Base-by-base conservation (phyloP, 2,888 invertebrate species). In the Seladonia tumulorum region DNA sequence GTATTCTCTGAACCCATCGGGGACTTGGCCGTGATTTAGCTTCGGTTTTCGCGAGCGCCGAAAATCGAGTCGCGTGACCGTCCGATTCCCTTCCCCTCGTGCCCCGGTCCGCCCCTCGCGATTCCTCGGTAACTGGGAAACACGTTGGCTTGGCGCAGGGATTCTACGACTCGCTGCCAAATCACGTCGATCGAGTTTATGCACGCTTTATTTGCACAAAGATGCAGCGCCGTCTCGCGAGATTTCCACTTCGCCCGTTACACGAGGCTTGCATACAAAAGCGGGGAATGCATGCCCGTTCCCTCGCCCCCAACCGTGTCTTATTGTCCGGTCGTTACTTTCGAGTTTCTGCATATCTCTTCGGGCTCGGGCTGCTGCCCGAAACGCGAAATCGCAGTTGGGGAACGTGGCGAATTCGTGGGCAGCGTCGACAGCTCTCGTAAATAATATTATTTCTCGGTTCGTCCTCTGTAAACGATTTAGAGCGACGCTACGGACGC, bases 121-220 rank as follows among this genome's bases (percentile, higher is more conserved):
- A 14, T 5, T 18, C 29, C 8, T 1, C 29, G 7, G 29, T 29
- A 29, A 16, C 63, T 16, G 16, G 25, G 71, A 45, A 71, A 45
- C 71, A 25, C 45, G 45, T 25, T 25, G 45, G 25, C n/a, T 71
- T 45, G 45, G 25, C 71, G 45, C 71, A 8, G 25, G 5, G 25
- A 71, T 18, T n/a, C 7, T 7, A 18, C 71, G 25, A n/a, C 16
- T n/a, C 71, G 71, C 5, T 45, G 71, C 71, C 71, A 71, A 71
- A 39, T 71, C 71, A 8, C 71, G 71, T 47, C 71, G 45, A 71
- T 71, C 45, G 45, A 47, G 71, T 71, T 71, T 71, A n/a, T n/a
- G 68, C 39, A 22, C 68, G 68, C 39, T 68, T 68, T 70, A 42
- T 47, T 71, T 25, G 16, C 71, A 18, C 71, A 47, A 71, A 71